phyloP scores from a whole-genome alignment of 2,888 invertebrate genomes.

The Falcaria lacertinaria region DNA sequence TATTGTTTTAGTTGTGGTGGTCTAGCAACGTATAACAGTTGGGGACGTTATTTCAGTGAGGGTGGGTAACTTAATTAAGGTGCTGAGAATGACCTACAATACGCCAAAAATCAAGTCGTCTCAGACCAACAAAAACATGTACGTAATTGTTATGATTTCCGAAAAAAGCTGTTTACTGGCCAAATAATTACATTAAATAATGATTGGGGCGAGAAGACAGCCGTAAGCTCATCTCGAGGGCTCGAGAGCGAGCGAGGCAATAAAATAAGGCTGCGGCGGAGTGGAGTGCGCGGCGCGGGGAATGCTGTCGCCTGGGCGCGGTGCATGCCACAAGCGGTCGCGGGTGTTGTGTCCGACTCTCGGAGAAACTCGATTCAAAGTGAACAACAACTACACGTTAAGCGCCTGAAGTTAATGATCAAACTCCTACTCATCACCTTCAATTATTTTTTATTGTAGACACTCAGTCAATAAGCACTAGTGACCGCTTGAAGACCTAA shows the following conservation, averaged over 20 bases:
- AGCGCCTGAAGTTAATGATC: too few relatives aligned
- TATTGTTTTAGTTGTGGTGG: neutral
- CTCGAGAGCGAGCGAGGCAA: slow-evolving; percentile 54
- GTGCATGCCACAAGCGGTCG: slow-evolving; percentile 11
- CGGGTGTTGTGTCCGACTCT: too few relatives aligned
- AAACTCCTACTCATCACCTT: too few relatives aligned
- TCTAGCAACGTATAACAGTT: too few relatives aligned
- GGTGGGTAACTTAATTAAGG: too few relatives aligned
- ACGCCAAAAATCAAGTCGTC: neutral
- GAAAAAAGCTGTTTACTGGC: slow-evolving; percentile 60
- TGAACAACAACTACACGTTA: too few relatives aligned
- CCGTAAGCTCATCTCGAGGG: slow-evolving; percentile 69
- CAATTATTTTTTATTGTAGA: too few relatives aligned
- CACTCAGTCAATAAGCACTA: too few relatives aligned
- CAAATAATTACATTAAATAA: slow-evolving; percentile 76
- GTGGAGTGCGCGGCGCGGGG: slow-evolving; percentile 18
- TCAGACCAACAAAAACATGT: slow-evolving; percentile 42
- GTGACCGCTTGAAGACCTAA: too few relatives aligned
- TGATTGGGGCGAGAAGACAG: slow-evolving; percentile 63
- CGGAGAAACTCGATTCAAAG: too few relatives aligned
- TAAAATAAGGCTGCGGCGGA: slow-evolving; percentile 57
- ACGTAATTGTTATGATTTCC: slow-evolving; percentile 59
- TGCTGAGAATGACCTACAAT: neutral
- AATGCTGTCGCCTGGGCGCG: slow-evolving; percentile 22
- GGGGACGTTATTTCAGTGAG: too few relatives aligned